Evolutionary conservation across 2,888 invertebrate species (phyloP), one percentile per base, ranked within the genome.

Genomic region (Heterodera filipjevi): DNA sequence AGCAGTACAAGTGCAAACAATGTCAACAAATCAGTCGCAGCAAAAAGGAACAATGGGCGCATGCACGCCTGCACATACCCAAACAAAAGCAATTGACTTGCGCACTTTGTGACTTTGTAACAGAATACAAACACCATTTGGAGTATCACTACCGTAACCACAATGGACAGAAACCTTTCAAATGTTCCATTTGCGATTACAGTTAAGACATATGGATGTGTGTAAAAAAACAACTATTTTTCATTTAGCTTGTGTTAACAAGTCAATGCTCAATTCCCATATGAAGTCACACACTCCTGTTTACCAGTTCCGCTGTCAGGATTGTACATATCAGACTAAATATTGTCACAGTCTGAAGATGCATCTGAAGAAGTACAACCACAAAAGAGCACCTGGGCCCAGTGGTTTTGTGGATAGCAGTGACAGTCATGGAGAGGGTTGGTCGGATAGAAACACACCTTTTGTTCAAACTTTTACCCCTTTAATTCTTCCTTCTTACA

Each of bases 261-360:
- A 96, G 90, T 97, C 97, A 0, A 99, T 99, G 99, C 92, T 99
- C 77, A 98, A 96, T 90, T 96, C 96, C 0, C 99, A 99, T 90
- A 92, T 96, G 89, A 99, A 99, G 89, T 95, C 95, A 0, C 99
- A 99, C 90, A 92, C 92, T 14, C 91, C 91, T 81, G 89, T 90
- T 66, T 91, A 91, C 82, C 84, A 87, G 75, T 88, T 95, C 90
- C 92, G 95, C 59, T 99, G 99, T 90, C 92, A 93, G 0, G 94
- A 96, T 89, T 99, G 99, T 90, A 93, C 93, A 78, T 99, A 98
- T 89, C 95, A 95, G 12, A 96, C 97, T 33, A 99, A 99, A 89
- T 99, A 99, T 90, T 96, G 95, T 87, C 98, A 99, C 91, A 95
- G 96, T 30, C 91, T 99, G 74, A 99, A 99, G 90, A 91, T 96